These are phyloP conservation scores for Pangasianodon hypophthalmus DNA, from an alignment of 2,113 vertebrate species.

Conservation along the genomic window DNA sequence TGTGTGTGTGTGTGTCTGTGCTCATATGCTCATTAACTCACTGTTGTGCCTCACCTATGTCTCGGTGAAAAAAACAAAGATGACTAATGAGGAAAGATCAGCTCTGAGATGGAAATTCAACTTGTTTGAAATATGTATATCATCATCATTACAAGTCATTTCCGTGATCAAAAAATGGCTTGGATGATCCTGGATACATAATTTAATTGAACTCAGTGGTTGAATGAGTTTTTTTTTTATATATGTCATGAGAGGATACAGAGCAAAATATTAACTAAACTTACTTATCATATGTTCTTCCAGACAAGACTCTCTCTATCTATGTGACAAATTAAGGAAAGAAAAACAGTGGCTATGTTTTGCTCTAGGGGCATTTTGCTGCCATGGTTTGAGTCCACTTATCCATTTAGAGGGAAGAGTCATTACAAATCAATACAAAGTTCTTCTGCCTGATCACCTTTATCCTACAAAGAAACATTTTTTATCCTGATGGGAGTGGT, in stretches of 20 bases:
- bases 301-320: neutral
- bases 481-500: neutral
- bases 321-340: neutral
- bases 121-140: constrained; percentile 8
- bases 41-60: constrained; percentile 20
- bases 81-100: constrained; percentile 28
- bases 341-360: neutral
- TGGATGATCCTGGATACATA: constrained; percentile 13
- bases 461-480: neutral
- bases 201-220: neutral
- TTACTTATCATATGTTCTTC: neutral
- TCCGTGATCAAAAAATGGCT: neutral
- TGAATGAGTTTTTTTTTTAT: neutral
- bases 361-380: neutral
- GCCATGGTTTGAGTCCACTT: neutral
- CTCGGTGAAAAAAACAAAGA: neutral
- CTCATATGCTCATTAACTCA: constrained; percentile 33
- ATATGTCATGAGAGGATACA: constrained; percentile 1
- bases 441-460: neutral
- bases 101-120: neutral
- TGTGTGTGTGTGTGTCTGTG: neutral
- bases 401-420: neutral
- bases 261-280: neutral
- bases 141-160: neutral
- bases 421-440: neutral